A percentile compares a stretch with the other conserved stretches of the same genome.
Conservation (phyloP, 1,140 invertebrate species). For the Bombus difficillimus region DNA sequence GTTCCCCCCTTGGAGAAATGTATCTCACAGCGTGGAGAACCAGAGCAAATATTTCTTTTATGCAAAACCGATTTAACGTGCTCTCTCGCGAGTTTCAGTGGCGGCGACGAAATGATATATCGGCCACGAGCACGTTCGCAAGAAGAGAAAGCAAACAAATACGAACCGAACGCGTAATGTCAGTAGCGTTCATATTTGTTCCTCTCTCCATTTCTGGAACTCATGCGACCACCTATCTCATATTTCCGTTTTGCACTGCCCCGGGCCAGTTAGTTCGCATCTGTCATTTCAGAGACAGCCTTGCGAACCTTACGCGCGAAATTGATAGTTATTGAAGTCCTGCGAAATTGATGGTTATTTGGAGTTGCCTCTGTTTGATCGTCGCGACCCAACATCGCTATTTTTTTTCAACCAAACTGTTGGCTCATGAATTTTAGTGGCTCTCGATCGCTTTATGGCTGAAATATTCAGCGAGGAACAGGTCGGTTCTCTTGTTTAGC, state of each 20-base stretch:
- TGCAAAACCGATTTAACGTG: slow-evolving; percentile 41
- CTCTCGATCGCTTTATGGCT: not conserved
- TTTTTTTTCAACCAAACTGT: not conserved
- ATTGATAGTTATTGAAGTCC: slow-evolving; percentile 29
- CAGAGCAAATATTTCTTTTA: slow-evolving; percentile 46
- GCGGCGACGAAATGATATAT: slow-evolving; percentile 35
- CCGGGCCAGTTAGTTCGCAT: slow-evolving; percentile 32
- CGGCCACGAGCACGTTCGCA: not conserved
- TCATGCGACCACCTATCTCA: slow-evolving; percentile 19
- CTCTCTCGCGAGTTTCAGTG: not conserved
- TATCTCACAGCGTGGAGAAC: not conserved
- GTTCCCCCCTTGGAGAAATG: no score
- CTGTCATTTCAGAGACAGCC: slow-evolving; percentile 11
- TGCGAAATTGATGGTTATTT: slow-evolving; percentile 25
- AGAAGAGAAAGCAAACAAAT: slow-evolving; percentile 43
- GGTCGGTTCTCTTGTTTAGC: not conserved
- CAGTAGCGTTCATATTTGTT: slow-evolving; percentile 20
- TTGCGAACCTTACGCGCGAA: not conserved
- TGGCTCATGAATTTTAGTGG: not conserved
- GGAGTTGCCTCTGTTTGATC: slow-evolving; percentile 6
- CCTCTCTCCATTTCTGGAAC: not conserved
- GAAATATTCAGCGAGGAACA: not conserved
- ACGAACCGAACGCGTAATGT: slow-evolving; percentile 26
- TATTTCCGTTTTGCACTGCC: slow-evolving; percentile 27
- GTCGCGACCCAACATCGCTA: not conserved